Conservation (phyloP, 2,113 vertebrate species). For the Silurus meridionalis region DNA sequence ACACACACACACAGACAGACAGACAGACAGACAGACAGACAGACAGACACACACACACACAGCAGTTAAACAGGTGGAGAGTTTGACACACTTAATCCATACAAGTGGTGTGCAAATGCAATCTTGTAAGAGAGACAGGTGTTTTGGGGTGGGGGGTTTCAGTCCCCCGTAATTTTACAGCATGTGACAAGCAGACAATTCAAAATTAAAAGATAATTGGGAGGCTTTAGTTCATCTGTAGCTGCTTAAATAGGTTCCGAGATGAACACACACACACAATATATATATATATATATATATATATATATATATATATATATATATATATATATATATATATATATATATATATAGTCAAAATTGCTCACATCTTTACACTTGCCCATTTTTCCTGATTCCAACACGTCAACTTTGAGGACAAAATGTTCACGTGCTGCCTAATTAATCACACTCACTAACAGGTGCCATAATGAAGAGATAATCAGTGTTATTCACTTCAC, state of each 20-base stretch:
- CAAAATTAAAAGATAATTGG: constrained; percentile 56
- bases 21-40: not conserved
- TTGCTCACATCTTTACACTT: no score
- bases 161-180: constrained; percentile 8
- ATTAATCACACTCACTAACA: no score
- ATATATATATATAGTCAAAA: no score
- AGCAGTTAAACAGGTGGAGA: constrained; percentile 6
- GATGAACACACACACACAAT: not conserved
- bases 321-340: no score
- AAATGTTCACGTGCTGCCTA: no score
- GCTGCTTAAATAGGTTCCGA: not conserved
- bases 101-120: not conserved
- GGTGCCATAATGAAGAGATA: no score
- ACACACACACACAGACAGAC: not conserved
- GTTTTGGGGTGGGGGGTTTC: not conserved
- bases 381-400: no score
- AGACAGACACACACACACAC: not conserved
- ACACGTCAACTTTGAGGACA: no score
- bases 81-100: not conserved
- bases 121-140: constrained; percentile 47
- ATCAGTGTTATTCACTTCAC: no score
- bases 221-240: not conserved
- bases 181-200: constrained; percentile 50
- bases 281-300: no score
- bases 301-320: no score